Percentiles rank a stretch among this genome's conserved stretches.
phyloP scores from a whole-genome alignment of 2,888 invertebrate genomes.

The Linnaemya tessellans region DNA sequence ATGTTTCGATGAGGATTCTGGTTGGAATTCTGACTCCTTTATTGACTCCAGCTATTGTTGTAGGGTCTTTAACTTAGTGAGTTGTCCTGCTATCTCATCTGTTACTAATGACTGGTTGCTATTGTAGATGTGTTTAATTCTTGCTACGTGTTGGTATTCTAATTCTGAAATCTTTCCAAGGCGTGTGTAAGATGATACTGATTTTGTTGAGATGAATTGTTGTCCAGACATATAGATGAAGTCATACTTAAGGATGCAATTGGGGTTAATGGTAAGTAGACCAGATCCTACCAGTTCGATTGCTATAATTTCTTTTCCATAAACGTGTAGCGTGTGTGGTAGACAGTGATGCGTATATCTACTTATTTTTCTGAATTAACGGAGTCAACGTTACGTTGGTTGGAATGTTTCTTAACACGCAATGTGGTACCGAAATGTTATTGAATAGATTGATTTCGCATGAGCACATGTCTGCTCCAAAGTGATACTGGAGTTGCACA shows the following conservation, averaged over 20 bases:
- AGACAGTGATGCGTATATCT: background rate
- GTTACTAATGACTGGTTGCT: no score
- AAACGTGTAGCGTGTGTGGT: constrained; percentile 17
- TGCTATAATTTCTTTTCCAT: background rate
- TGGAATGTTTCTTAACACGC: no score
- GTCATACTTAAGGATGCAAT: constrained; percentile 4
- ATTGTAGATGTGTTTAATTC: no score
- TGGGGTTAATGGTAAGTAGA: background rate
- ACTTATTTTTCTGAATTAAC: background rate
- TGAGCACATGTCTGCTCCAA: background rate
- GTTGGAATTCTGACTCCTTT: background rate
- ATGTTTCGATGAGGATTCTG: background rate
- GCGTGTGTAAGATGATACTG: background rate
- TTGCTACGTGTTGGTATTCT: no score
- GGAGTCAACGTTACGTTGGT: background rate
- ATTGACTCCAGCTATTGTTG: background rate
- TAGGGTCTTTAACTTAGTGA: no score
- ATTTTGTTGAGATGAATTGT: background rate
- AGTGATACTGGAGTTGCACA: background rate
- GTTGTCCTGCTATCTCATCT: no score
- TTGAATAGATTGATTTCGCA: background rate
- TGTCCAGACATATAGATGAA: background rate
- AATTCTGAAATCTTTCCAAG: no score
- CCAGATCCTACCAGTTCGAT: background rate
- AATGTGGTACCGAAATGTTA: no score